Evolutionary conservation across 2,888 invertebrate genomes (phyloP), one percentile per base, ranked within the genome.

Genomic region (Zele albiditarsus): DNA sequence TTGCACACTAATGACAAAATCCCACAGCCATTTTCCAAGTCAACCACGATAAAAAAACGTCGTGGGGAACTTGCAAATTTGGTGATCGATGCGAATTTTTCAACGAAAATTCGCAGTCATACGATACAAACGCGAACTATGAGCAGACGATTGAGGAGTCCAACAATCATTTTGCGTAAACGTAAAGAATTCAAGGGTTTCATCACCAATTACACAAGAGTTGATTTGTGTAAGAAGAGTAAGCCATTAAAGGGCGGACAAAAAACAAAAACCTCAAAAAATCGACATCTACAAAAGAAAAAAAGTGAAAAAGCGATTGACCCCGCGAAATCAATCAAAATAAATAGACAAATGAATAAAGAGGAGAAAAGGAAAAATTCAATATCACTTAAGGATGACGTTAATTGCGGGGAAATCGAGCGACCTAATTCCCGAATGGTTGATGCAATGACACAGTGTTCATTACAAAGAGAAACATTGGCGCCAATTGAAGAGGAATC

Each of bases 41-140:
- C 75, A 16, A 82, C 79, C 25, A 58, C 77, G 10, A 23, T 38
- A 10, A 80, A 77, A 49, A 87, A 84, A 58, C 83, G 84, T 20
- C 80, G 84, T 14, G 77, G 85, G 49, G 88, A 88, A 76, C 82
- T 88, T 10, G 83, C 86, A 1, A 88, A 88, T 79, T 79, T 88
- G 53, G 82, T 79, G 0, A 88, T 88, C 66, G 86, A 88, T 57
- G 87, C 86, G 0, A 88, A 87, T 74, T 82, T 88, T 14, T 82
- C 84, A 25, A 82, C 85, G 0, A 79, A 82, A 16, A 78, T 82
- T n/a, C 82, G 86, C 3, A 84, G 84, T 0, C 84, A 42, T 16
- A n/a, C 42, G 2, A 25, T 62, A 23, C 71, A 71, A 38, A 67
- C 63, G 1, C 28, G 71, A 1, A 68, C 67, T 5, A 67, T 85